Evolutionary conservation across 2,888 invertebrate species (phyloP).

Genomic region (Drosophila mercatorum): DNA sequence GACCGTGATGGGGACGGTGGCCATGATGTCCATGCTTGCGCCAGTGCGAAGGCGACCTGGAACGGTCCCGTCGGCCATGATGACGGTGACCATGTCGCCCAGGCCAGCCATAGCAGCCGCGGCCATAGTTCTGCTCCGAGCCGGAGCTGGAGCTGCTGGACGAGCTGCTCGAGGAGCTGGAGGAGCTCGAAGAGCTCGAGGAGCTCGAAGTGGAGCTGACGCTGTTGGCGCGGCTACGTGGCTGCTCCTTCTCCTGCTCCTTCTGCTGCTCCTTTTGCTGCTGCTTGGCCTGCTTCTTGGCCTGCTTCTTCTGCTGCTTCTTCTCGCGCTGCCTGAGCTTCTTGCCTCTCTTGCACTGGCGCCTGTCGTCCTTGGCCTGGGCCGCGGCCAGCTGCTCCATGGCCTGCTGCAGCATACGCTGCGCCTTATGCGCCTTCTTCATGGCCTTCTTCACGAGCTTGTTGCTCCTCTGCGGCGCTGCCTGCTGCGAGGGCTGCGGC

Average conservation of each 20-base stretch:
- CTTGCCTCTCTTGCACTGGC: constrained; percentile 19
- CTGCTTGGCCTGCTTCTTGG: constrained; percentile 37
- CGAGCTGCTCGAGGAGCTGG: constrained; percentile 50
- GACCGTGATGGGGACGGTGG: not conserved
- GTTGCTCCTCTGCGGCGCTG: not conserved
- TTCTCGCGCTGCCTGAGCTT: constrained; percentile 37
- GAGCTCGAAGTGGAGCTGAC: constrained; percentile 55
- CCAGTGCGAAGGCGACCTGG: constrained; percentile 32
- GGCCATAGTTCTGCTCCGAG: constrained; percentile 20
- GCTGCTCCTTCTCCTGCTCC: not conserved
- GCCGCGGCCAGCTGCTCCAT: constrained; percentile 48
- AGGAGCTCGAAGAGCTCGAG: constrained; percentile 52
- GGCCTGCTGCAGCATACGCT: constrained; percentile 57
- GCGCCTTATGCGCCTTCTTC: constrained; percentile 64
- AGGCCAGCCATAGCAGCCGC: constrained; percentile 26
- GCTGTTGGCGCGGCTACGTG: constrained; percentile 53
- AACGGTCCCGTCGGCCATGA: constrained; percentile 29
- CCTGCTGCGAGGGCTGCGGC: constrained; percentile 29
- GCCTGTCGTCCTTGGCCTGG: constrained; percentile 12
- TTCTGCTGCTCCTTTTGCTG: constrained; percentile 21
- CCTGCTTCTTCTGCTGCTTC: constrained; percentile 52
- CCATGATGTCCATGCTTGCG: constrained; percentile 36
- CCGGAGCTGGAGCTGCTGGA: constrained; percentile 47
- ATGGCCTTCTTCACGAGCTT: constrained; percentile 54
- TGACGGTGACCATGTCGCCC: constrained; percentile 33